phyloP scores from a whole-genome alignment of 2,113 vertebrate species.

The Chascanopsetta lugubris region DNA sequence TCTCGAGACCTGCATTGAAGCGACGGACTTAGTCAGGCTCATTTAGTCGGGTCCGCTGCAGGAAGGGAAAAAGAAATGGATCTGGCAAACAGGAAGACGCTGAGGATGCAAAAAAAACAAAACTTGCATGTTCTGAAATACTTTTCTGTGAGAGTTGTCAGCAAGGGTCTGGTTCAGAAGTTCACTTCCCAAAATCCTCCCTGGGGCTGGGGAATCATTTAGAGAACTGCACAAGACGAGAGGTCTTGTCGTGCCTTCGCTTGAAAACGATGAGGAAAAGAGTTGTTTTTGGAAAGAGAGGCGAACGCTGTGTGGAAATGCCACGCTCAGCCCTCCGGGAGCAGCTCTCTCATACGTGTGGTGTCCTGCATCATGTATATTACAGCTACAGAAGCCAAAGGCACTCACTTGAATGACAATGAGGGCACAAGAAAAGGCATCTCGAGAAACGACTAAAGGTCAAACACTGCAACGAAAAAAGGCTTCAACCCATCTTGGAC shows the following conservation, averaged over 20 bases:
- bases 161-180: slow-evolving; percentile 60
- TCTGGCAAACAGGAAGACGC: slow-evolving; percentile 72
- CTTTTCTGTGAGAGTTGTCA: slow-evolving; percentile 49
- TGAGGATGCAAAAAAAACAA: slow-evolving; percentile 60
- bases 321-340: slow-evolving; percentile 28
- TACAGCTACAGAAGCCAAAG: slow-evolving; percentile 26
- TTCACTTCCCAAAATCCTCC: slow-evolving; percentile 64
- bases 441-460: slow-evolving; percentile 13
- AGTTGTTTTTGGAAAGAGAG: slow-evolving; percentile 54
- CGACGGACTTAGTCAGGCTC: slow-evolving; percentile 31
- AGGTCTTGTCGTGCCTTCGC: slow-evolving; percentile 31
- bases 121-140: slow-evolving; percentile 37
- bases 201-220: slow-evolving; percentile 40
- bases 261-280: slow-evolving; percentile 41
- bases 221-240: slow-evolving; percentile 19
- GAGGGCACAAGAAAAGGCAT: slow-evolving; percentile 35
- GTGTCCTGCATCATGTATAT: slow-evolving; percentile 36
- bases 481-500: slow-evolving; percentile 2
- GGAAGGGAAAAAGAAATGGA: slow-evolving; percentile 68
- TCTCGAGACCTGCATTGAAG: slow-evolving; percentile 36
- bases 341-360: slow-evolving; percentile 17
- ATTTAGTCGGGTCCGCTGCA: slow-evolving; percentile 56
- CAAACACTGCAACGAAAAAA: slow-evolving; percentile 6
- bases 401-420: slow-evolving; percentile 31
- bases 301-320: slow-evolving; percentile 14